These are phyloP conservation scores for Crocallis elinguaria DNA, from an alignment of 2,888 invertebrate genomes.

Conservation along the genomic window DNA sequence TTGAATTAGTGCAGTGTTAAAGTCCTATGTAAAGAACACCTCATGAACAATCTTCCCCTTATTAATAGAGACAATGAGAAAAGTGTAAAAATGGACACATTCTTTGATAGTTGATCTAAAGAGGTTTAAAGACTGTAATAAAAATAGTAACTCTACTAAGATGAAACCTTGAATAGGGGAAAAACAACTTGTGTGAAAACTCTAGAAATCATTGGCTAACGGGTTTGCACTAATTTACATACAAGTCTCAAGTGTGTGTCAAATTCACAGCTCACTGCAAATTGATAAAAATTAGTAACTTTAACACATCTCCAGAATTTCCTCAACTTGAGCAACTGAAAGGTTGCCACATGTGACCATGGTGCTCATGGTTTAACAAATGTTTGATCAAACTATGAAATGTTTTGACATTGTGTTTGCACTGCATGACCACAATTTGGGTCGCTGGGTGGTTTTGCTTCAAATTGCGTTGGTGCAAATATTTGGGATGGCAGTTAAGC, in stretches of 20 bases:
- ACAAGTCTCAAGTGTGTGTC: no score
- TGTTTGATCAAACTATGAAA: constrained; percentile 31
- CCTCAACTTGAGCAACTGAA: constrained; percentile 11
- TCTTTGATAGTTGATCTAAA: no score
- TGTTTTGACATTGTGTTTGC: constrained; percentile 40
- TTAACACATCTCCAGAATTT: not conserved
- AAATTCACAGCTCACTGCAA: not conserved
- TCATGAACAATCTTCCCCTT: no score
- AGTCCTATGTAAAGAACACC: no score
- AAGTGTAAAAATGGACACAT: no score
- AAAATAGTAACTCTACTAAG: no score
- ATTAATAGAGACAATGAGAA: no score
- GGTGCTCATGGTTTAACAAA: constrained; percentile 23
- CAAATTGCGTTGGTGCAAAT: constrained; percentile 39
- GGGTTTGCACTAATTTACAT: no score
- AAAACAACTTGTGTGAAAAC: no score
- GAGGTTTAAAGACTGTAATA: not conserved
- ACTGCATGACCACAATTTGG: constrained; percentile 39
- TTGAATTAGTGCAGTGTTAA: no score
- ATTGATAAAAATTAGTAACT: constrained; percentile 2
- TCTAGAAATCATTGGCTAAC: no score
- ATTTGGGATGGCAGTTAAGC: constrained; percentile 32
- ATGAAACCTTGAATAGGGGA: no score
- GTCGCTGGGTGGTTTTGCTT: constrained; percentile 40
- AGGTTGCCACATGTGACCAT: constrained; percentile 16